Percentiles rank a stretch among this genome's conserved stretches.
These are phyloP conservation scores for Amphipyra berbera DNA, from an alignment of 2,888 invertebrate genomes.

Conservation along the genomic window DNA sequence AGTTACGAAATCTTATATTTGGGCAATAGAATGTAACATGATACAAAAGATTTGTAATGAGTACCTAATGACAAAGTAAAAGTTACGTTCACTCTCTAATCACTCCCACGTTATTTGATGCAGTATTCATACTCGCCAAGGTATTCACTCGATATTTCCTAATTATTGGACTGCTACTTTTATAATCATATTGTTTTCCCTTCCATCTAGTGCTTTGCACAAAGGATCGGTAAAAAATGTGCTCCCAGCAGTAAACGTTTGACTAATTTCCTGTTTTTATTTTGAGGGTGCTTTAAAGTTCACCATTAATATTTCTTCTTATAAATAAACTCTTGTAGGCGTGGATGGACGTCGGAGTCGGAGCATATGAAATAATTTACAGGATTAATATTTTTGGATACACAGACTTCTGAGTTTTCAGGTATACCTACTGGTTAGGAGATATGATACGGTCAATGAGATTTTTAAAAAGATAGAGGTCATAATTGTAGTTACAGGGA, in stretches of 20 bases:
- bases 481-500: too few species aligned
- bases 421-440: neutral
- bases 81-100: conserved; percentile 37
- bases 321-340: conserved; percentile 49
- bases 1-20: conserved; percentile 8
- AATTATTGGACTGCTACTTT: too few species aligned
- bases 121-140: too few species aligned
- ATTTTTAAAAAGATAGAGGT: too few species aligned
- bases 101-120: conserved; percentile 16
- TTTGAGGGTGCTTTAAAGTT: neutral
- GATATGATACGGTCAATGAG: too few species aligned
- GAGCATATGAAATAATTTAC: conserved; percentile 35
- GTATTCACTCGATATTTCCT: too few species aligned
- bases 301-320: conserved; percentile 26
- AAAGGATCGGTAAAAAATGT: too few species aligned
- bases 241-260: too few species aligned
- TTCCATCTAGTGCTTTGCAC: neutral
- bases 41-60: conserved; percentile 12
- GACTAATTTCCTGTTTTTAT: conserved; percentile 1
- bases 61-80: conserved; percentile 41
- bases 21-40: conserved; percentile 16
- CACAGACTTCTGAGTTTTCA: neutral
- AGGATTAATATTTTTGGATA: conserved; percentile 26
- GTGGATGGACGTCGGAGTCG: conserved; percentile 19
- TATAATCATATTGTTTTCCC: too few species aligned